Conservation (phyloP, 2,113 vertebrate genomes). For the Nesoenas mayeri region DNA sequence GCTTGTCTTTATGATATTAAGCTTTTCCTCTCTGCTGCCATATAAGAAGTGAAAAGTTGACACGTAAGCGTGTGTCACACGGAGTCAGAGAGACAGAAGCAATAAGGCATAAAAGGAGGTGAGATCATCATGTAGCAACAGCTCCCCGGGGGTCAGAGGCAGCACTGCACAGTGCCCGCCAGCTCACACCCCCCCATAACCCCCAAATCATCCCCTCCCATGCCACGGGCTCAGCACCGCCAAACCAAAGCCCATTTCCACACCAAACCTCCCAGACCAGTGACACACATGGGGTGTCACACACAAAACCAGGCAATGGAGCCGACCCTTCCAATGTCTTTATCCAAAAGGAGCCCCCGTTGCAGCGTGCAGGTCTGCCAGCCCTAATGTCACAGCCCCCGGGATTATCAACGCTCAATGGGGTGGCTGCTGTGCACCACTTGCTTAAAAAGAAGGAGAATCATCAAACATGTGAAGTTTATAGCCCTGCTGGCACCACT, state of each 20-base stretch:
- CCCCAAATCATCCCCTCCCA: neutral
- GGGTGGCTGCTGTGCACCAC: neutral
- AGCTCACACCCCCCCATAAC: neutral
- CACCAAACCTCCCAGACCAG: rapidly evolving
- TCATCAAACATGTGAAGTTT: neutral
- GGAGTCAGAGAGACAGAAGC: conserved; percentile 58
- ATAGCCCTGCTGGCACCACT: neutral
- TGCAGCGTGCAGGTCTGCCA: neutral
- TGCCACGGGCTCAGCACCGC: neutral
- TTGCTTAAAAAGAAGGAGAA: neutral
- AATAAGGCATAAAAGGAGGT: conserved; percentile 68
- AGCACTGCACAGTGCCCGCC: neutral
- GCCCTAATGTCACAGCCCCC: neutral
- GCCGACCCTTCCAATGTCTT: neutral
- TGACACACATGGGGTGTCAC: neutral
- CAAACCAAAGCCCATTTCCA: neutral
- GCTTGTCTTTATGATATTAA: conserved; percentile 21
- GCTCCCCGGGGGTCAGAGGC: neutral
- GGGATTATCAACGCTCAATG: neutral
- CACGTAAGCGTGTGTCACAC: conserved; percentile 43
- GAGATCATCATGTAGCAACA: conserved; percentile 42
- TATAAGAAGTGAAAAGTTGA: conserved; percentile 56
- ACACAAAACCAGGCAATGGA: rapidly evolving
- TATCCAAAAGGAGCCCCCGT: neutral
- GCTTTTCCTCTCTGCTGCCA: conserved; percentile 4